Base-by-base conservation (phyloP, 2,888 invertebrate species). In the Brachypalpus laphriformis region DNA sequence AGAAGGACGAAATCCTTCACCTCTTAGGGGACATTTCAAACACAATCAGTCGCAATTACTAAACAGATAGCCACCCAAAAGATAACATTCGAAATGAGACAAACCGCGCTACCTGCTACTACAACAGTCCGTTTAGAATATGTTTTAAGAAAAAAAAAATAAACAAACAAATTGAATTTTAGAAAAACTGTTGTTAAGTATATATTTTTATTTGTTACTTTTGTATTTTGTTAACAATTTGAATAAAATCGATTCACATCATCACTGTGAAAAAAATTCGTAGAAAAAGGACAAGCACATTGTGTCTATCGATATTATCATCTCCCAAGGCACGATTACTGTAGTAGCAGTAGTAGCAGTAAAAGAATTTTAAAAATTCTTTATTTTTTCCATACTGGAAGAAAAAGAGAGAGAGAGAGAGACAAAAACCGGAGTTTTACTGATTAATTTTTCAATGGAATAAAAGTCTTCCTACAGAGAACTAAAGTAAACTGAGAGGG, bases 321-420 rank as follows among this genome's bases (percentile, higher is more conserved):
- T 85, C 85, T 85, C 81, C 81, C 49, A 81, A 85, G 85, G 85
- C 81, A 81, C 85, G 85, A 75, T 75, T 85, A 56, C 81, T 85
- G 81, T 81, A 85, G 85, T 85, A 83, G 85, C 75, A 83, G 68
- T 80, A 83, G 68, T 80, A 83, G 68, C 68, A 61, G 82, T 56
- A 66, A 42, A 85, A 82, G 78, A 87, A 78, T 89, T 16, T 61
- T 61, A 31, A 37, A 25, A 49, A 70, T 63, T 82, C 75, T 57
- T 72, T 90, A 90, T 88, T 90, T 89, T 90, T 90, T 88, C 89
- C 89, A 89, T 90, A 90, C 90, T 90, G 90, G 89, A 90, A 91
- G 80, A 90, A 89, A 90, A 88, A 90, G 78, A 87, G n/a, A n/a
- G n/a, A 89, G 89, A 89, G 88, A 89, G 86, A 88, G 87, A 88